A percentile compares a stretch with the other conserved stretches of the same genome.
Conservation (phyloP, 23 tunicate species). For the Clavelina lepadiformis region DNA sequence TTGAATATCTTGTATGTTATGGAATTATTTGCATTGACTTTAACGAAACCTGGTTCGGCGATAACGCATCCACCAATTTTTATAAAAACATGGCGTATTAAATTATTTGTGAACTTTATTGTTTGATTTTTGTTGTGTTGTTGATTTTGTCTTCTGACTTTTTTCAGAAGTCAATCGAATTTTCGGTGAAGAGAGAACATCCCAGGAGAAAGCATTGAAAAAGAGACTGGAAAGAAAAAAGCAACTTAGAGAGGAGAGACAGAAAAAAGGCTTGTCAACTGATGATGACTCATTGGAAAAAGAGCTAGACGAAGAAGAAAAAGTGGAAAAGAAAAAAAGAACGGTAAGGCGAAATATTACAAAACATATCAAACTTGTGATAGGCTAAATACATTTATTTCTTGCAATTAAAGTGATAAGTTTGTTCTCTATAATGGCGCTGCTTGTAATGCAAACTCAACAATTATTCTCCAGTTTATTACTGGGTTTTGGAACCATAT, state of each 20-base stretch:
- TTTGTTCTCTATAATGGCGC: no score
- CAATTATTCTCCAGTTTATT: no score
- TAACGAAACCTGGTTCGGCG: no score
- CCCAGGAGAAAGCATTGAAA: slow-evolving; percentile 60
- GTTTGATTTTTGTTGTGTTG: not conserved
- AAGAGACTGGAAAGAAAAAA: slow-evolving; percentile 44
- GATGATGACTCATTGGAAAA: slow-evolving; percentile 42
- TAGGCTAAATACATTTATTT: no score
- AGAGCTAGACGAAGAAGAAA: slow-evolving; percentile 54
- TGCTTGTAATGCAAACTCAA: no score
- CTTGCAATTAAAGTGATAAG: no score
- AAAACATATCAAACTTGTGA: no score
- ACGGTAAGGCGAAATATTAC: slow-evolving; percentile 20
- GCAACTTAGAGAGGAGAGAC: slow-evolving; percentile 48
- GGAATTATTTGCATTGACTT: no score
- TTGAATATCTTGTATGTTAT: no score
- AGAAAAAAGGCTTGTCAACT: slow-evolving; percentile 37
- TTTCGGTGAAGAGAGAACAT: slow-evolving; percentile 49
- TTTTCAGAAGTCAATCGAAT: slow-evolving; percentile 40
- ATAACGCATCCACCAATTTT: no score
- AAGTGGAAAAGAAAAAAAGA: slow-evolving; percentile 50
- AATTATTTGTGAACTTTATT: not conserved
- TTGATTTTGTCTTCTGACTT: not conserved
- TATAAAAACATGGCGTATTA: no score
- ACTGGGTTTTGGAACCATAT: no score